A percentile compares a stretch with the other conserved stretches of the same genome.
phyloP scores from a whole-genome alignment of 2,888 invertebrate genomes.

The Pterostichus madidus region DNA sequence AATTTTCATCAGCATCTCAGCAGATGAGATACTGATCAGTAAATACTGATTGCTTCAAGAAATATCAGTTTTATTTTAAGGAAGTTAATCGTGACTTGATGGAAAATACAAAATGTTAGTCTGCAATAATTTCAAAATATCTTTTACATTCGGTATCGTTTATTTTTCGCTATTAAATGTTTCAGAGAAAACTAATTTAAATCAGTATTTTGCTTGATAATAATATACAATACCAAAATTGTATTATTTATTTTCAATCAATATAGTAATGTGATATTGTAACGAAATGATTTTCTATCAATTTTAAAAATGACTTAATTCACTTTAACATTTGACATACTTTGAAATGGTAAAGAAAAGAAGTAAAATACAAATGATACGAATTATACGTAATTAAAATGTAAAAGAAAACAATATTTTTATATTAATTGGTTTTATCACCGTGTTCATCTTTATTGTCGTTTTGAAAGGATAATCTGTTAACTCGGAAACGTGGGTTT shows the following conservation, averaged over 20 bases:
- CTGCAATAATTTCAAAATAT: no score
- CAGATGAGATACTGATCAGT: conserved; percentile 19
- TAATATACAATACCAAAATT: no score
- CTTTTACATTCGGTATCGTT: no score
- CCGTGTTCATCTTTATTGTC: conserved; percentile 48
- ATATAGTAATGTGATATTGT: no score
- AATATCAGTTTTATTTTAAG: conserved; percentile 10
- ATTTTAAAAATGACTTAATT: no score
- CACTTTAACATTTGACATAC: no score
- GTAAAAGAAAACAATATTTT: conserved; percentile 40
- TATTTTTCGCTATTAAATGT: no score
- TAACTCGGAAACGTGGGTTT: conserved; percentile 32
- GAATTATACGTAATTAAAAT: conserved; percentile 21
- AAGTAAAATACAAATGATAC: not conserved
- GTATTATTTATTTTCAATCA: no score
- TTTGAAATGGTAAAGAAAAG: not conserved
- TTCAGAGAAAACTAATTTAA: no score
- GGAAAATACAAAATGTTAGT: not conserved
- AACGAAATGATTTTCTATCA: no score
- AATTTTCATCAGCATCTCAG: conserved; percentile 51
- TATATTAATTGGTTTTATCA: conserved; percentile 59
- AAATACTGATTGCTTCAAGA: conserved; percentile 31
- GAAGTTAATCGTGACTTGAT: not conserved
- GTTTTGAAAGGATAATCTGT: conserved; percentile 48
- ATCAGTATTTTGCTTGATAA: no score